Evolutionary conservation across 1,140 invertebrate species (phyloP).

Genomic region (Diprion similis): DNA sequence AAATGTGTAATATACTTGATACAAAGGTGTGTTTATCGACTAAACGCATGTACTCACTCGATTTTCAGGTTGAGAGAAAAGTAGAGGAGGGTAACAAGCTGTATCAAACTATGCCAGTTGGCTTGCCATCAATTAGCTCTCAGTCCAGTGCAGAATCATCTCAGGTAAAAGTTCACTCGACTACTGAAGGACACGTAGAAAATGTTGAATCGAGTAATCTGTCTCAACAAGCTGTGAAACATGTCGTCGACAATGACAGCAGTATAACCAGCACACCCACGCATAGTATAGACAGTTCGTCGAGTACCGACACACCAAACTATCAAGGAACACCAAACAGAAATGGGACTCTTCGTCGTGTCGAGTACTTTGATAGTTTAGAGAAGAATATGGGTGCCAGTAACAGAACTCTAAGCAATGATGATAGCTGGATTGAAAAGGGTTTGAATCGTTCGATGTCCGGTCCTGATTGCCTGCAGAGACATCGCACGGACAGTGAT

Average conservation of each 20-base stretch:
- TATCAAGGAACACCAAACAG: conserved; percentile 49
- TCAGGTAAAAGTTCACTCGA: conserved; percentile 42
- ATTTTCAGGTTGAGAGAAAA: conserved; percentile 67
- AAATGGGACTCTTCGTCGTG: conserved; percentile 54
- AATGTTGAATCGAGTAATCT: background rate
- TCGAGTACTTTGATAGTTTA: conserved; percentile 55
- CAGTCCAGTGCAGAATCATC: conserved; percentile 51
- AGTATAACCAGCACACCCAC: conserved; percentile 56
- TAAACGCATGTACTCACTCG: background rate
- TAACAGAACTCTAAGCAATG: conserved; percentile 54
- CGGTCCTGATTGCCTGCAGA: conserved; percentile 72
- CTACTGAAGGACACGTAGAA: conserved; percentile 9
- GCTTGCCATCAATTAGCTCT: conserved; percentile 66
- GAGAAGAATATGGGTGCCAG: conserved; percentile 57
- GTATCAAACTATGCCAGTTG: conserved; percentile 77
- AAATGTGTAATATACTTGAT: background rate
- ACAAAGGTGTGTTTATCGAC: too few relatives aligned
- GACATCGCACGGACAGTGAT: conserved; percentile 55
- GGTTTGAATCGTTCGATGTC: conserved; percentile 72
- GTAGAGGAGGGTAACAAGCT: conserved; percentile 70
- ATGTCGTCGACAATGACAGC: conserved; percentile 35
- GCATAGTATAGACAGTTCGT: conserved; percentile 56
- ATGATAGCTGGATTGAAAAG: conserved; percentile 62
- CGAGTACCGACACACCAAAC: conserved; percentile 56
- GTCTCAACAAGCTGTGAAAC: background rate